These are phyloP conservation scores for Lates japonicus DNA, from an alignment of 2,797 vertebrate genomes.

Conservation along the genomic window DNA sequence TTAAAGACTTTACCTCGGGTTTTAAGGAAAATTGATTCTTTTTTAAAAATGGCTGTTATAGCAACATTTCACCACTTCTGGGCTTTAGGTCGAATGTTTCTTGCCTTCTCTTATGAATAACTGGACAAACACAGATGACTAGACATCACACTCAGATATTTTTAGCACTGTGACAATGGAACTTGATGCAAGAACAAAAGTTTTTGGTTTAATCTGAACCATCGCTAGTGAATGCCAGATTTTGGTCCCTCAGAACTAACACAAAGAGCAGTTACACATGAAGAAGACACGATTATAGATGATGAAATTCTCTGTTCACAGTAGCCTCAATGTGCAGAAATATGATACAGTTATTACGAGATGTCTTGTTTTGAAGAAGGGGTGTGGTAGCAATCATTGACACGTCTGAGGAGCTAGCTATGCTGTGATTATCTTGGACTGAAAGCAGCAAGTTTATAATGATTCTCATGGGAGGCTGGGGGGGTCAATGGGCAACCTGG, in stretches of 20 bases:
- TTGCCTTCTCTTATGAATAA: not conserved
- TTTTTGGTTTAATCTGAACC: slow-evolving; percentile 1
- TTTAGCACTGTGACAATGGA: slow-evolving; percentile 12
- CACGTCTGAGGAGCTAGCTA: not conserved
- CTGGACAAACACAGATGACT: slow-evolving; percentile 21
- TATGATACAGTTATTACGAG: not conserved
- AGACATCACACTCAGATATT: slow-evolving; percentile 27
- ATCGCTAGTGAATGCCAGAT: slow-evolving; percentile 1
- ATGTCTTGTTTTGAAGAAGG: not conserved
- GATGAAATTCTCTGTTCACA: not conserved
- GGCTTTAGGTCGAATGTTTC: not conserved
- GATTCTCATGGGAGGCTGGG: not conserved
- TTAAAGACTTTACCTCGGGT: not conserved
- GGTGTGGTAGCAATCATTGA: not conserved
- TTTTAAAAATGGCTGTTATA: not conserved
- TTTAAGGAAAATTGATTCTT: not conserved
- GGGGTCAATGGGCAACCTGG: not conserved
- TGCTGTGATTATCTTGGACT: not conserved
- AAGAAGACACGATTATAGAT: not conserved
- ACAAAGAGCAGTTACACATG: not conserved
- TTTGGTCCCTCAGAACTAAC: slow-evolving; percentile 16
- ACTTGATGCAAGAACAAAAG: slow-evolving; percentile 19
- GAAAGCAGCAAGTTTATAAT: not conserved
- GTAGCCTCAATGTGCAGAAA: not conserved
- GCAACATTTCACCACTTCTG: not conserved